Conservation (phyloP, 2,113 vertebrate species). For the Rhynchopsitta pachyrhyncha region DNA sequence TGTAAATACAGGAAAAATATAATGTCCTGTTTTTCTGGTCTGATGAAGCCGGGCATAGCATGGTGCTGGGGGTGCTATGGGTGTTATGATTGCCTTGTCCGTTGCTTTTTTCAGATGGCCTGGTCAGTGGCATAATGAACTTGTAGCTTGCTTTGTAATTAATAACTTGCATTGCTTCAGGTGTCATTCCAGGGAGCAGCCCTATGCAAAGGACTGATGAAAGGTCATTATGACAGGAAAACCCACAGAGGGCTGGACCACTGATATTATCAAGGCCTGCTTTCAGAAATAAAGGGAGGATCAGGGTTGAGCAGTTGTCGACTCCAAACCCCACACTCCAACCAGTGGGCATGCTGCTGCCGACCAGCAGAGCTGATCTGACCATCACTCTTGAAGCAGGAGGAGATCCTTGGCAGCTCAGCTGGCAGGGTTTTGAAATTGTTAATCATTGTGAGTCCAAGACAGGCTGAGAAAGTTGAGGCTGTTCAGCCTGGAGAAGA, state of each 20-base stretch:
- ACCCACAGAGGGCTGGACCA: neutral
- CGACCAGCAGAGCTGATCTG: neutral
- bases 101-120: neutral
- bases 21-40: neutral
- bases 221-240: neutral
- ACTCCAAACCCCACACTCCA: neutral
- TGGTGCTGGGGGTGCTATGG: neutral
- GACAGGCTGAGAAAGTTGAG: no score
- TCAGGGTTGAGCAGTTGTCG: neutral
- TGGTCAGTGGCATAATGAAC: neutral
- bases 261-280: neutral
- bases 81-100: neutral
- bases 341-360: neutral
- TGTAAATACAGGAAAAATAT: neutral
- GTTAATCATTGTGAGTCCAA: conserved; percentile 8
- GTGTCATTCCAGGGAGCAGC: neutral
- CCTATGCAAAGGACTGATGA: neutral
- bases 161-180: neutral
- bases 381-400: neutral
- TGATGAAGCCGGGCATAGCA: neutral
- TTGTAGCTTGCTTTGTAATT: neutral
- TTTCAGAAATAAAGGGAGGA: neutral
- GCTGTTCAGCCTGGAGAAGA: no score
- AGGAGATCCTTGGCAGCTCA: neutral
- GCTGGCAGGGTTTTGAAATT: neutral